Percentiles rank a stretch among this genome's conserved stretches.
phyloP scores from a whole-genome alignment of 2,113 vertebrate genomes.

The Oophaga pumilio region DNA sequence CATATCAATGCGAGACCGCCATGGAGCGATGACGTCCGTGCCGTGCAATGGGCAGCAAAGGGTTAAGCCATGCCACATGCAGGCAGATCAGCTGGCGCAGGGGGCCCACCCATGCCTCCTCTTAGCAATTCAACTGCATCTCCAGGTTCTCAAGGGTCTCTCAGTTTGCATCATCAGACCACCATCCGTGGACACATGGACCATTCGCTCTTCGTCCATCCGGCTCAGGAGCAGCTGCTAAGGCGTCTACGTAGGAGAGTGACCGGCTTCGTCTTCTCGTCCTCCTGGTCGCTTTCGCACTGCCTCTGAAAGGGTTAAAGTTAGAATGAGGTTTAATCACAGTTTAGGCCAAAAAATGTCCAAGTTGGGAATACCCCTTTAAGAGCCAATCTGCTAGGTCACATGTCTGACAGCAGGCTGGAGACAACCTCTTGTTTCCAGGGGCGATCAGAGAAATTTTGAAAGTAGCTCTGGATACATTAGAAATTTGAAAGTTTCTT shows the following conservation, averaged over 20 bases:
- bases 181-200: not conserved
- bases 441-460: no score
- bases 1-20: not conserved
- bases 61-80: slow-evolving; percentile 43
- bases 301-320: slow-evolving; percentile 66
- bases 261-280: slow-evolving; percentile 64
- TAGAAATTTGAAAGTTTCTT: no score
- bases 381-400: no score
- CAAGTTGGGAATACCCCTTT: no score
- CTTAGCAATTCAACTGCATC: not conserved
- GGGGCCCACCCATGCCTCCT: not conserved
- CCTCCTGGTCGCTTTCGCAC: slow-evolving; percentile 76
- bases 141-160: not conserved
- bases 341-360: no score
- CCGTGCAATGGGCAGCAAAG: not conserved
- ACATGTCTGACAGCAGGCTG: no score
- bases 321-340: not conserved
- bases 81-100: not conserved
- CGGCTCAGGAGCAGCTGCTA: slow-evolving; percentile 72
- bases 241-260: slow-evolving; percentile 69
- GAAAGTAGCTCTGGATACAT: not conserved
- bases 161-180: not conserved
- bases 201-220: not conserved
- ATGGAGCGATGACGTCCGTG: not conserved
- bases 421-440: no score